Evolutionary conservation across 2,888 invertebrate species (phyloP).

Genomic region (Lithophane socia): DNA sequence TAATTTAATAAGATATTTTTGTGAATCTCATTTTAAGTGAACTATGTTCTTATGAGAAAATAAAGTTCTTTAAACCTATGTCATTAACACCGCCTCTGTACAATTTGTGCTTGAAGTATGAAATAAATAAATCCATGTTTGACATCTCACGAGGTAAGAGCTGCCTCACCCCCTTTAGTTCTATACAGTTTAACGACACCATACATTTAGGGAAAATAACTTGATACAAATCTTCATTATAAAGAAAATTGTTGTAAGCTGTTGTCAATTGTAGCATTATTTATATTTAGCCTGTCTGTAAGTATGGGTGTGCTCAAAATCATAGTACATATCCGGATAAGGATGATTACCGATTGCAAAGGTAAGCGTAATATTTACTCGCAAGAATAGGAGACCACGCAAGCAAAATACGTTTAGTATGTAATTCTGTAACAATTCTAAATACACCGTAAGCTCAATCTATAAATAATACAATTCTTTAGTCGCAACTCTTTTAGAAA

Average conservation of each 20-base stretch:
- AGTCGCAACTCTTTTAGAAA: slow-evolving; percentile 16
- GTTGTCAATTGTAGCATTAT: neutral
- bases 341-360: neutral
- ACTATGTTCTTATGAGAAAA: too few species aligned
- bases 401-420: neutral
- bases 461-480: slow-evolving; percentile 5
- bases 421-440: neutral
- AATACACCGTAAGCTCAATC: neutral
- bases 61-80: too few species aligned
- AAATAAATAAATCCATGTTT: neutral
- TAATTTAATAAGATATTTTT: too few species aligned
- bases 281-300: neutral
- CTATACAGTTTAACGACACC: neutral
- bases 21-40: too few species aligned
- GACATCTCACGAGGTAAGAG: neutral
- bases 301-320: neutral
- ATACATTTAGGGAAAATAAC: neutral
- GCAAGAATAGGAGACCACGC: too few species aligned
- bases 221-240: neutral
- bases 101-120: too few species aligned
- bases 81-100: too few species aligned
- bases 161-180: neutral
- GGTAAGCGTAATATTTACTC: too few species aligned
- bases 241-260: neutral
- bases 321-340: neutral